phyloP scores from a whole-genome alignment of 2,113 vertebrate species.

The Herpailurus yagouaroundi region DNA sequence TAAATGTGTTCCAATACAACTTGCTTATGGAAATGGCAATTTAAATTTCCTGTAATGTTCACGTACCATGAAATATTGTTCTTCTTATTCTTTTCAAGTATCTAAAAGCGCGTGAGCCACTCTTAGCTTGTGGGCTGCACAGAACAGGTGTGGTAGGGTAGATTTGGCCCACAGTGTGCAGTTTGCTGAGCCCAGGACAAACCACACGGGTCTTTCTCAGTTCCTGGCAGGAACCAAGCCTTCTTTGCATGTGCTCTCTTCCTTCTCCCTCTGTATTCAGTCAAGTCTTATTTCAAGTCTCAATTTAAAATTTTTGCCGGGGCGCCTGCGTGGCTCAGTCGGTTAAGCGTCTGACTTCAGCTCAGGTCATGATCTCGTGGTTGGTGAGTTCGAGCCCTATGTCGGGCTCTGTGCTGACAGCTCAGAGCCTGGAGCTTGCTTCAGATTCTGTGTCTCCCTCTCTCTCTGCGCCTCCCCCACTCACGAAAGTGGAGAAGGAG shows the following conservation, averaged over 20 bases:
- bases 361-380: too few relatives aligned
- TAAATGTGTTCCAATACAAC: background rate
- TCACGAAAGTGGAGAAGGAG: too few relatives aligned
- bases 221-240: background rate
- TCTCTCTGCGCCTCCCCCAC: too few relatives aligned
- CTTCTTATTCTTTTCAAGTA: background rate
- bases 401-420: too few relatives aligned
- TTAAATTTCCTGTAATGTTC: background rate
- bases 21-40: too few relatives aligned
- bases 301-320: background rate
- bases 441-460: too few relatives aligned
- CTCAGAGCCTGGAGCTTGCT: too few relatives aligned
- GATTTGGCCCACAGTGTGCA: background rate
- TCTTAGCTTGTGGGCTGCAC: background rate
- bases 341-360: too few relatives aligned
- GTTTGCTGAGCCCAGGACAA: background rate
- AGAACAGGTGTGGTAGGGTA: background rate
- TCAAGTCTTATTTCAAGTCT: background rate
- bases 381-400: too few relatives aligned
- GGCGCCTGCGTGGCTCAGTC: too few relatives aligned
- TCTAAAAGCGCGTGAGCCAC: background rate
- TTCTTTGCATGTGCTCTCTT: background rate
- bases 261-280: background rate
- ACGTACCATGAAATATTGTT: background rate
- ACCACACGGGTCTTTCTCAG: background rate